phyloP scores from a whole-genome alignment of 2,113 vertebrate genomes.

The Lepisosteus osseus region DNA sequence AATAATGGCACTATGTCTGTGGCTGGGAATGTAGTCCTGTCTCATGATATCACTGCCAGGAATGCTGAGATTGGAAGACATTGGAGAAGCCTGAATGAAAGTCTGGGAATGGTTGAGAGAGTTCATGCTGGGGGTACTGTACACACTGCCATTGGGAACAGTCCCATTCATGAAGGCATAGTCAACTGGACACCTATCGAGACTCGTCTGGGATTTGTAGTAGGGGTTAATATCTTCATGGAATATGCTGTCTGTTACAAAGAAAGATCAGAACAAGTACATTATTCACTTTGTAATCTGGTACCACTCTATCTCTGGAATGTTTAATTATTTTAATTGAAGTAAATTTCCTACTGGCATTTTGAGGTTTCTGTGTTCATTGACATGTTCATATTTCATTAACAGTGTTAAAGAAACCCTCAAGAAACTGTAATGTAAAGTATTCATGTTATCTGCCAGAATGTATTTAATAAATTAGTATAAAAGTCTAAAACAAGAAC shows the following conservation, averaged over 20 bases:
- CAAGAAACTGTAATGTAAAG: no score
- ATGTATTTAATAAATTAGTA: no score
- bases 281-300: no score
- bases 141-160: constrained; percentile 87
- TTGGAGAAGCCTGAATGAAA: constrained; percentile 83
- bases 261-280: background rate
- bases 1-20: constrained; percentile 92
- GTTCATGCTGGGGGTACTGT: constrained; percentile 87
- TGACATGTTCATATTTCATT: no score
- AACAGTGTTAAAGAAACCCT: no score
- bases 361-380: no score
- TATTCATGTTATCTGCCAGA: no score
- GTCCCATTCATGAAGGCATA: constrained; percentile 83
- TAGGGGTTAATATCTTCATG: constrained; percentile 85
- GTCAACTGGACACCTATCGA: constrained; percentile 77
- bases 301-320: no score
- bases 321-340: no score
- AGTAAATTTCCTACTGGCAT: no score
- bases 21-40: constrained; percentile 87
- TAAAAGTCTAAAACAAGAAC: no score
- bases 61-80: constrained; percentile 93
- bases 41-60: constrained; percentile 89
- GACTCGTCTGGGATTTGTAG: constrained; percentile 87
- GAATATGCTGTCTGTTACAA: constrained; percentile 84
- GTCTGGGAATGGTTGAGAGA: constrained; percentile 91